phyloP scores from a whole-genome alignment of 2,797 vertebrate genomes.

The Xiphorhynchus erythropygius region DNA sequence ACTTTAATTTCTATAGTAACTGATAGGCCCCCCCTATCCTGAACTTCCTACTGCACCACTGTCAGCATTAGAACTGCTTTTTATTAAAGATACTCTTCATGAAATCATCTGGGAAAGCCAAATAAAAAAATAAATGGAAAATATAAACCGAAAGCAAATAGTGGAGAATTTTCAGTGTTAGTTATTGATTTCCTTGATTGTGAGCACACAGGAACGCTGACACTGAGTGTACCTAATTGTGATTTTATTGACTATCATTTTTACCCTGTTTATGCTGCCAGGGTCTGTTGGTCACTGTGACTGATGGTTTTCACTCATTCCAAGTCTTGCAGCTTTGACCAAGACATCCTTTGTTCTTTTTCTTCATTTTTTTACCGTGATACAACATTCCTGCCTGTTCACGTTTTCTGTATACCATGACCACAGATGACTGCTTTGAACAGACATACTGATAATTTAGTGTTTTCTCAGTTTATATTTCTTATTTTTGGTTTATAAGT shows the following conservation, averaged over 20 bases:
- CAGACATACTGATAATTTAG: neutral
- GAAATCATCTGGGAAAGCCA: slow-evolving; percentile 30
- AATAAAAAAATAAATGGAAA: slow-evolving; percentile 14
- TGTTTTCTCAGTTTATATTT: neutral
- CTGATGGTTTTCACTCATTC: slow-evolving; percentile 68
- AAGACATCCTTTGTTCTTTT: slow-evolving; percentile 9
- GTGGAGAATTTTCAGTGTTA: slow-evolving; percentile 62
- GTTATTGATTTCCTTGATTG: slow-evolving; percentile 71
- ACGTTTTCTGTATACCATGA: neutral
- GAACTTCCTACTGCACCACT: neutral
- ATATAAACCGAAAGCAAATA: slow-evolving; percentile 42
- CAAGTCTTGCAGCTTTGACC: slow-evolving; percentile 14
- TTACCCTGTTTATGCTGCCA: slow-evolving; percentile 73
- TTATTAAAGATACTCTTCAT: slow-evolving; percentile 25
- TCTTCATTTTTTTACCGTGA: neutral
- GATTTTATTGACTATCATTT: slow-evolving; percentile 77
- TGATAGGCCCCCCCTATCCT: neutral
- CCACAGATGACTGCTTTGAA: neutral
- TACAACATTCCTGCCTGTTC: neutral
- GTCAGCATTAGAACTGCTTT: neutral
- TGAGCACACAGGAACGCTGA: slow-evolving; percentile 62
- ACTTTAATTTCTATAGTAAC: neutral
- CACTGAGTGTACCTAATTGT: slow-evolving; percentile 69
- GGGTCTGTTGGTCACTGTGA: slow-evolving; percentile 55
- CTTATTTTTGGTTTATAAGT: neutral